Evolutionary conservation across 1,140 invertebrate genomes (phyloP).

Genomic region (Drosophila cardini): DNA sequence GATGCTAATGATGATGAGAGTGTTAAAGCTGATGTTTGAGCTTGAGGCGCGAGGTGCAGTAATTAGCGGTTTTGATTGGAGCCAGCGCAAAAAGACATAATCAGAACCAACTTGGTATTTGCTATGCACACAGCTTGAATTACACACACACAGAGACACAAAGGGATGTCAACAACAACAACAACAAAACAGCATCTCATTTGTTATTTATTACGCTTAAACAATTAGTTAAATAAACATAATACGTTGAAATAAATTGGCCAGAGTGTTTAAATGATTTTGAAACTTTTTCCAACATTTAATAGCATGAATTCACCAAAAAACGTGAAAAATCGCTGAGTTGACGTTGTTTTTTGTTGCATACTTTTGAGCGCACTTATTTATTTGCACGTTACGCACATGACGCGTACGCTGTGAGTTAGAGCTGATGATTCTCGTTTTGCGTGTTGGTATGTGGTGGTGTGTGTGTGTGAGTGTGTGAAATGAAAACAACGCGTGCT

Average conservation of each 20-base stretch:
- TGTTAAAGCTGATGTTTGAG: not conserved
- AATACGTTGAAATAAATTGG: constrained; percentile 5
- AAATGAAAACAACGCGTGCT: constrained; percentile 30
- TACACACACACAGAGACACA: not conserved
- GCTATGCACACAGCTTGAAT: constrained; percentile 16
- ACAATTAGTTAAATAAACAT: constrained; percentile 2
- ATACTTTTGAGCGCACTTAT: constrained; percentile 62
- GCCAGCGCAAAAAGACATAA: constrained; percentile 9
- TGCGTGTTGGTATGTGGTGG: constrained; percentile 26
- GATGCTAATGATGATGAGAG: constrained; percentile 19
- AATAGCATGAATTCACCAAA: not conserved
- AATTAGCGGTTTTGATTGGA: constrained; percentile 35
- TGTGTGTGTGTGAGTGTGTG: constrained; percentile 13
- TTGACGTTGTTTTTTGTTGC: constrained; percentile 32
- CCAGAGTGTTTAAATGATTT: not conserved
- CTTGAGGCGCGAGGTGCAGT: constrained; percentile 21
- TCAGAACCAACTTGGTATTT: constrained; percentile 27
- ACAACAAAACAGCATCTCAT: constrained; percentile 4
- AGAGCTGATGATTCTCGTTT: constrained; percentile 12
- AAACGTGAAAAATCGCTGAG: not conserved
- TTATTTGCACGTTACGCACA: constrained; percentile 67
- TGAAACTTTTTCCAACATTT: not conserved
- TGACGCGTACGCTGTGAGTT: constrained; percentile 53
- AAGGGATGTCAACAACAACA: too few relatives aligned
- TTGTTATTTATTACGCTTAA: not conserved